A percentile compares a stretch with the other conserved stretches of the same genome.
Conservation (phyloP, 1,140 invertebrate species). For the Drosophila ohnishii region DNA sequence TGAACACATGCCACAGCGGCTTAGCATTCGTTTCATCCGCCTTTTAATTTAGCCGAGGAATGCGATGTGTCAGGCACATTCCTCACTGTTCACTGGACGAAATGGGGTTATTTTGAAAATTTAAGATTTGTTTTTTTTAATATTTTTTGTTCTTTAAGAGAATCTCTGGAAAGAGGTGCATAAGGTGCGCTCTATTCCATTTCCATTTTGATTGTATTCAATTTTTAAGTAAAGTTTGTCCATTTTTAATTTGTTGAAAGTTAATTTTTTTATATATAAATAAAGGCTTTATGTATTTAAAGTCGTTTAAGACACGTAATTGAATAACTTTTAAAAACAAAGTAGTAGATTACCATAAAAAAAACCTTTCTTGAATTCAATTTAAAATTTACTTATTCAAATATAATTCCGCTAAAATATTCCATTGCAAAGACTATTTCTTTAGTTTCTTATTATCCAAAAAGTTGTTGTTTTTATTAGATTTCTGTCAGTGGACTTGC, state of each 20-base stretch:
- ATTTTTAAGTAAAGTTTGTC: too few relatives aligned
- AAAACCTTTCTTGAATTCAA: not conserved
- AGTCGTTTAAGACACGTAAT: too few relatives aligned
- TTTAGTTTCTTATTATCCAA: not conserved
- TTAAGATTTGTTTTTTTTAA: not conserved
- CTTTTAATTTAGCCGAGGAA: constrained; percentile 34
- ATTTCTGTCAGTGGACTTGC: constrained; percentile 37
- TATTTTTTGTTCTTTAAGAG: too few relatives aligned
- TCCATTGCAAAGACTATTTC: too few relatives aligned
- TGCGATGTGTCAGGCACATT: constrained; percentile 45
- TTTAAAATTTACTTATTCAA: not conserved
- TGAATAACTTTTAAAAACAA: not conserved
- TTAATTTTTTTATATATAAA: not conserved
- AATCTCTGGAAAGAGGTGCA: not conserved
- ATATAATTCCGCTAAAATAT: not conserved
- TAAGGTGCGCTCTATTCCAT: too few relatives aligned
- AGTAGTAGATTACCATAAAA: not conserved
- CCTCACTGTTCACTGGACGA: constrained; percentile 12
- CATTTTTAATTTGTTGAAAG: too few relatives aligned
- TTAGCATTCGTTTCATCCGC: constrained; percentile 44
- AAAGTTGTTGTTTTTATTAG: not conserved
- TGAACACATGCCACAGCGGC: constrained; percentile 32
- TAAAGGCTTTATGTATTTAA: not conserved
- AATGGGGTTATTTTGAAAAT: not conserved
- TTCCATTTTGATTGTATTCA: too few relatives aligned